Conservation (phyloP, 2,113 vertebrate species). For the Oreochromis spilurus region DNA sequence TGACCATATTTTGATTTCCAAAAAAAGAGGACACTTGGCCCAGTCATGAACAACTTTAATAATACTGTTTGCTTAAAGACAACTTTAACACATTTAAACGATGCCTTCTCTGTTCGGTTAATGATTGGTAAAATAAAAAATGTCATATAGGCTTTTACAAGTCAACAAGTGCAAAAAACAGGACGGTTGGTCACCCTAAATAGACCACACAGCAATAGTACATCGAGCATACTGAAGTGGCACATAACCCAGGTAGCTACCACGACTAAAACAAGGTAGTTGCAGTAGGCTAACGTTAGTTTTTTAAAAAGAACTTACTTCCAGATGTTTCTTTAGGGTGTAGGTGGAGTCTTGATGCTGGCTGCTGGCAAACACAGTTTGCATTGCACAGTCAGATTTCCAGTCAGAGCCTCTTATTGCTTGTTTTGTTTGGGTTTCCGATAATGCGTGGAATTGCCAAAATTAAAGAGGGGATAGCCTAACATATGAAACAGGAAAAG, state of each 20-base stretch:
- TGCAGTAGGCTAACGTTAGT: background rate
- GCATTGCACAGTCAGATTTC: background rate
- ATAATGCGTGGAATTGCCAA: background rate
- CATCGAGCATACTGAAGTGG: fast-evolving
- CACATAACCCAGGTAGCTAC: background rate
- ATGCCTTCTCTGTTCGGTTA: background rate
- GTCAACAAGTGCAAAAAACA: background rate
- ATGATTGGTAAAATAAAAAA: background rate
- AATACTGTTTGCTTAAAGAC: background rate
- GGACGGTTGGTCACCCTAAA: background rate
- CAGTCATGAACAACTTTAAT: background rate
- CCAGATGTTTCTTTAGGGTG: background rate
- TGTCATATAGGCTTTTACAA: background rate
- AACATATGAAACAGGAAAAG: background rate
- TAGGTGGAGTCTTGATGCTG: background rate
- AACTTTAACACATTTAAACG: background rate
- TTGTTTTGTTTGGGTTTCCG: background rate
- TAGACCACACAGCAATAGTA: background rate
- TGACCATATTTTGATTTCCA: background rate
- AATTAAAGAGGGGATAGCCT: background rate
- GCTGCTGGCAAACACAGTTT: background rate
- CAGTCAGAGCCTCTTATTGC: background rate
- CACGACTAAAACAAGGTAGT: background rate
- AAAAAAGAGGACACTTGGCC: background rate
- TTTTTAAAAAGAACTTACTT: background rate